Evolutionary conservation across 1,140 invertebrate species (phyloP).

Genomic region (Riptortus pedestris): DNA sequence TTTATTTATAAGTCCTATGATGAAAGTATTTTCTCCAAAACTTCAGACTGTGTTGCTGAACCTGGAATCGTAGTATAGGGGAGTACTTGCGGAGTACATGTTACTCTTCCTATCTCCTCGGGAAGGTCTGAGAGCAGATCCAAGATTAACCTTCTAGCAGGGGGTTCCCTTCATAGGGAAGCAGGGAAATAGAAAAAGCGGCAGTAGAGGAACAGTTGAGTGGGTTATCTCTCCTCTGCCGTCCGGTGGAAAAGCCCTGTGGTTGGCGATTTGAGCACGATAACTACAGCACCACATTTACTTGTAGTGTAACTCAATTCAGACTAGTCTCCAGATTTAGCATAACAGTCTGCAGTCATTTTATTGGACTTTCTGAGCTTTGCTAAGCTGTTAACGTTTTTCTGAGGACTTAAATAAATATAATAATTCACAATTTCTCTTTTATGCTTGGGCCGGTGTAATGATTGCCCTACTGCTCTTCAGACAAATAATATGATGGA

Average conservation of each 20-base stretch:
- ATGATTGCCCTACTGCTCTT: no score
- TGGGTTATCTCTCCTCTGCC: neutral
- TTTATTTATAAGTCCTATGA: slow-evolving; percentile 1
- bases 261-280: slow-evolving; percentile 20
- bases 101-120: slow-evolving; percentile 17
- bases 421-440: no score
- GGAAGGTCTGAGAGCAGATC: slow-evolving; percentile 26
- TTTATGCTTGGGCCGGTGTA: no score
- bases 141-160: slow-evolving; percentile 20
- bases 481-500: no score
- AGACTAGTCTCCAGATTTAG: slow-evolving; percentile 21
- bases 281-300: slow-evolving; percentile 13
- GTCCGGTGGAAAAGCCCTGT: slow-evolving; percentile 23
- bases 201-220: neutral
- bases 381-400: no score
- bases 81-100: slow-evolving; percentile 20
- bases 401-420: no score
- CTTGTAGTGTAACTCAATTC: slow-evolving; percentile 27
- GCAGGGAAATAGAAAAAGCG: slow-evolving; percentile 25
- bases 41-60: neutral
- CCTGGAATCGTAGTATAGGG: slow-evolving; percentile 18
- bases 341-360: neutral
- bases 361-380: no score
- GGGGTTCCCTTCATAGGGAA: slow-evolving; percentile 13
- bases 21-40: neutral